These are phyloP conservation scores for Drosophila maculinotata DNA, from an alignment of 2,888 invertebrate species.

Conservation along the genomic window DNA sequence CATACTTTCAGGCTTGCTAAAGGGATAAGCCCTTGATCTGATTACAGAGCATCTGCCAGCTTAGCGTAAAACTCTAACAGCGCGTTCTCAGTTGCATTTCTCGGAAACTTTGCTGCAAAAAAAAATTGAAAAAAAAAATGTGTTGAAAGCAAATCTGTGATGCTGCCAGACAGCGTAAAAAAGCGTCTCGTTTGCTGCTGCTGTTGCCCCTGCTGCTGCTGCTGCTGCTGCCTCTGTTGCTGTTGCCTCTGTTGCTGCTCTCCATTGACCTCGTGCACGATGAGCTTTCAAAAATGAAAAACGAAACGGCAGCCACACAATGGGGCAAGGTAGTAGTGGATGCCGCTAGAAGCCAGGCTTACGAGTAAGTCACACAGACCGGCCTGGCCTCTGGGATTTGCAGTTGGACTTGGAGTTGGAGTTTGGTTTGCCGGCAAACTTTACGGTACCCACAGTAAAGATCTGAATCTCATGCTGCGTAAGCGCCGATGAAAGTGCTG, in stretches of 20 bases:
- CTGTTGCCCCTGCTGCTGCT: slow-evolving; percentile 1
- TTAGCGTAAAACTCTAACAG: not conserved
- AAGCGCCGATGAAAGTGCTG: slow-evolving; percentile 73
- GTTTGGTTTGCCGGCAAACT: slow-evolving; percentile 15
- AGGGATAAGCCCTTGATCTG: slow-evolving; percentile 1
- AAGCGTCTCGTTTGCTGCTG: slow-evolving; percentile 21
- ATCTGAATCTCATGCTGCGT: slow-evolving; percentile 76
- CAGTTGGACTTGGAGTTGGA: slow-evolving; percentile 15
- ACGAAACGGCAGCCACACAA: slow-evolving; percentile 49
- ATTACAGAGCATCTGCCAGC: slow-evolving; percentile 17
- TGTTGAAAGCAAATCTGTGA: slow-evolving; percentile 48
- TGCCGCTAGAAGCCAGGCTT: slow-evolving; percentile 32
- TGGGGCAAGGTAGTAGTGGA: slow-evolving; percentile 37
- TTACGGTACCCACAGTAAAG: slow-evolving; percentile 22
- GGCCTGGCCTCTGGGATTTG: slow-evolving; percentile 31
- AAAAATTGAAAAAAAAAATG: not conserved
- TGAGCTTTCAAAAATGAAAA: slow-evolving; percentile 66
- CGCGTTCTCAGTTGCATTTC: slow-evolving; percentile 26
- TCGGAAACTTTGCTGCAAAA: slow-evolving; percentile 20
- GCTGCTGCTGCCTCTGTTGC: slow-evolving; percentile 1
- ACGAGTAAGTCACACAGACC: slow-evolving; percentile 27
- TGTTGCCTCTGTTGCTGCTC: slow-evolving; percentile 36
- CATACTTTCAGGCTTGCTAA: not conserved
- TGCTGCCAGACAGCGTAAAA: slow-evolving; percentile 34
- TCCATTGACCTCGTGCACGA: slow-evolving; percentile 64